These are phyloP conservation scores for Napeogenes inachia DNA, from an alignment of 2,888 invertebrate genomes.

Conservation along the genomic window DNA sequence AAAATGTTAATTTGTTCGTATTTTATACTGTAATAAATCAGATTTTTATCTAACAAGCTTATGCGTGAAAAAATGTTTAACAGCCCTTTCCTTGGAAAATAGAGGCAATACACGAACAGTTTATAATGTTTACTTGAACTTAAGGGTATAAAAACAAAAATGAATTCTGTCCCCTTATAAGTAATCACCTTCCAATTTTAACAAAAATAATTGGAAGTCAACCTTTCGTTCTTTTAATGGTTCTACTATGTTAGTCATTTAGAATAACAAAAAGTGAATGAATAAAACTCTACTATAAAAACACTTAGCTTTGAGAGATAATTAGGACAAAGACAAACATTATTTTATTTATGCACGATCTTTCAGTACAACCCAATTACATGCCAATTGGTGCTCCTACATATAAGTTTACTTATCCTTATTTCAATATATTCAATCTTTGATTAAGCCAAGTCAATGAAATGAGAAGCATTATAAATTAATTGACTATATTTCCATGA, in stretches of 20 bases:
- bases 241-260: no score
- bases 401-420: conserved; percentile 2
- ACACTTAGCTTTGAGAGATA: background rate
- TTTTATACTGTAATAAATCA: conserved; percentile 23
- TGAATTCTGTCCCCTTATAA: no score
- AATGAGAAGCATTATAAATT: background rate
- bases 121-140: background rate
- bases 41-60: conserved; percentile 21
- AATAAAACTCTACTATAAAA: no score
- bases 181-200: no score
- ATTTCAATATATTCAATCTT: background rate
- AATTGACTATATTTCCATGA: no score
- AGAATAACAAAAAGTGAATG: no score
- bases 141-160: no score
- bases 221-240: no score
- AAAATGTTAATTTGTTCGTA: conserved; percentile 27
- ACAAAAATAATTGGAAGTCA: no score
- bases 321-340: background rate
- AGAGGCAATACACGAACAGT: conserved; percentile 7
- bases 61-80: conserved; percentile 26
- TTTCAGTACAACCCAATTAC: background rate
- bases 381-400: background rate
- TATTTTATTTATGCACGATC: background rate
- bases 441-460: background rate
- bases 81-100: conserved; percentile 15